Evolutionary conservation across 2,113 vertebrate genomes (phyloP).

Genomic region (Dipodomys merriami): DNA sequence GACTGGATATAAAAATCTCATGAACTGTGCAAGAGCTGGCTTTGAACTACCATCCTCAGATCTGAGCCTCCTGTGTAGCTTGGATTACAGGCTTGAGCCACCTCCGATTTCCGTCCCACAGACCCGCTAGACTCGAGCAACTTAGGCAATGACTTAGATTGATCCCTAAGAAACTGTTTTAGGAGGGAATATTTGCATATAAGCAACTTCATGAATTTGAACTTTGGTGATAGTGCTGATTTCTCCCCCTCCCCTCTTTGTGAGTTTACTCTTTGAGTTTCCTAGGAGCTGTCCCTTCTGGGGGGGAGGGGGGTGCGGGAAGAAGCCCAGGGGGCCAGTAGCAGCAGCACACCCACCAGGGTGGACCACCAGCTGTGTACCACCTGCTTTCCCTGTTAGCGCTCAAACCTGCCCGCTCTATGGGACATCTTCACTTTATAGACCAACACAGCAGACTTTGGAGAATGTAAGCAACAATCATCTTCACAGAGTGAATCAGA

Average conservation of each 20-base stretch:
- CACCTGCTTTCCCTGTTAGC: neutral
- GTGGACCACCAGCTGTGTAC: too few species aligned
- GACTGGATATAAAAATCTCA: too few species aligned
- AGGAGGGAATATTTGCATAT: neutral
- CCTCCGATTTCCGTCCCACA: too few species aligned
- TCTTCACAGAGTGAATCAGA: too few species aligned
- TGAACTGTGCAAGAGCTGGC: neutral
- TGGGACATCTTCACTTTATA: neutral
- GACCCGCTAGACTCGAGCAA: too few species aligned
- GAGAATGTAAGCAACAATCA: neutral
- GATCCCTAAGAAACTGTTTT: neutral
- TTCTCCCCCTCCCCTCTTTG: neutral
- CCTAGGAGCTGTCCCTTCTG: neutral
- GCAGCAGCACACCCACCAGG: too few species aligned
- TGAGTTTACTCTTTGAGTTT: neutral
- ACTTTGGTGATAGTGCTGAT: neutral
- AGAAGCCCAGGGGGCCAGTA: neutral
- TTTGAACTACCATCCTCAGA: too few species aligned
- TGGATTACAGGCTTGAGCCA: neutral
- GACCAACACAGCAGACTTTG: neutral
- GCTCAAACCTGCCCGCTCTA: fast-evolving
- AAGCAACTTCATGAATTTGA: neutral
- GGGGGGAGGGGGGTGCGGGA: neutral
- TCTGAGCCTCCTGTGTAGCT: too few species aligned
- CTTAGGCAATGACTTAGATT: neutral